These are phyloP conservation scores for Cydia fagiglandana DNA, from an alignment of 1,140 invertebrate genomes.

Conservation along the genomic window DNA sequence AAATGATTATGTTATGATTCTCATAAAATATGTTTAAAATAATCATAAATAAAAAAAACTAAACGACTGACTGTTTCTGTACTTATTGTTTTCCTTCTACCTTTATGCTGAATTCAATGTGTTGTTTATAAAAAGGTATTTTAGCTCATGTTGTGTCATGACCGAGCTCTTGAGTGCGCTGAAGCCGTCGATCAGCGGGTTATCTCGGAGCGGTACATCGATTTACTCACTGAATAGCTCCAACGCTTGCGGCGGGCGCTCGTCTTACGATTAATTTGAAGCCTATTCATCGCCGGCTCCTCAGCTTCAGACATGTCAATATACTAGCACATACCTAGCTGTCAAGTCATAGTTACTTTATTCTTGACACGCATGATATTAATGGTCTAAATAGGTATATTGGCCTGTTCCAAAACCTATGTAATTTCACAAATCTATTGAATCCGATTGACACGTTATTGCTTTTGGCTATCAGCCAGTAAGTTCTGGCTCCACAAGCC, in stretches of 20 bases:
- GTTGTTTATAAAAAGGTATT: not conserved
- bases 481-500: not conserved
- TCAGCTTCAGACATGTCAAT: not conserved
- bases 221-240: constrained; percentile 38
- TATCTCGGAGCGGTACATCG: constrained; percentile 40
- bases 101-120: not conserved
- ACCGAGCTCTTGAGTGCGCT: constrained; percentile 32
- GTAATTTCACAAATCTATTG: not conserved
- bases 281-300: constrained; percentile 33
- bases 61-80: not conserved
- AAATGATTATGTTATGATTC: too few species aligned
- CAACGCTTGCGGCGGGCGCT: constrained; percentile 32
- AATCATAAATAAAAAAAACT: too few species aligned
- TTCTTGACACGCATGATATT: not conserved
- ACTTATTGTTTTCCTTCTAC: not conserved
- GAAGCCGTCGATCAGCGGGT: constrained; percentile 40
- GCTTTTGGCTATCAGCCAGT: not conserved
- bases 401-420: not conserved
- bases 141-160: constrained; percentile 14
- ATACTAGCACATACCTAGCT: not conserved
- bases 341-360: not conserved
- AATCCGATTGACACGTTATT: not conserved
- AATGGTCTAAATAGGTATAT: too few species aligned
- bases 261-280: constrained; percentile 36
- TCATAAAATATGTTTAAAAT: too few species aligned